Evolutionary conservation across 2,113 vertebrate species (phyloP), one percentile per base, ranked within the genome.

Genomic region (Atractosteus spatula): DNA sequence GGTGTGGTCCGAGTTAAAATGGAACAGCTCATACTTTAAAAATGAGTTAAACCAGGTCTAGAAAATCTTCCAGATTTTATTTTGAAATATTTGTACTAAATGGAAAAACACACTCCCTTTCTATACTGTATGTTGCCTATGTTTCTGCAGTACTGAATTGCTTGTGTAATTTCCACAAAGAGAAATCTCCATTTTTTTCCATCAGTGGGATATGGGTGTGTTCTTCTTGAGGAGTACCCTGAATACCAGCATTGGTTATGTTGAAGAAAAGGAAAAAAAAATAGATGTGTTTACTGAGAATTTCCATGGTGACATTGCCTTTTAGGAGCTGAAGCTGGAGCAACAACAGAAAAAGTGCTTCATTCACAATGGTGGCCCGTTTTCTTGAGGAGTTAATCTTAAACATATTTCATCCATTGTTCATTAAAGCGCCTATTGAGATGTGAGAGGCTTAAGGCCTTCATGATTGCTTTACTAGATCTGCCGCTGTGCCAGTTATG

Each of bases 41-140:
- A 71, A 66, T 80, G 79, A 80, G 55, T 76, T 78, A 76, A 74
- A 62, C 42, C 41, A 3, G 54, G 54, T 51, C 59, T 54, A 41
- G 51, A 55, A 62, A 69, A 68, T 66, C 54, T 78, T 71, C 56
- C 62, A 17, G 41, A 61, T 71, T 62, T 75, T 67, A 29, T 66
- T 64, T 57, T 65, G 61, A 70, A 69, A 61, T 77, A 59, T 70
- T n/a, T 72, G 55, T 51, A 74, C 16, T 55, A 47, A 71, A 62
- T 43, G 45, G 61, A 66, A 74, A 66, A 56, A 65, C n/a, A 41
- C 74, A 69, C 75, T 72, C 73, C 66, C 66, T 68, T 64, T 44
- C 64, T 44, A 12, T 44, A n/a, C 10, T 29, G 29, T 29, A 29
- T 29, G 17, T 29, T 29, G 17, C 17, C 17, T 29, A 51, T 51